Percentiles rank a stretch among this genome's conserved stretches.
Evolutionary conservation across 1,140 invertebrate genomes (phyloP).

Genomic region (Anagrus nilaparvatae): DNA sequence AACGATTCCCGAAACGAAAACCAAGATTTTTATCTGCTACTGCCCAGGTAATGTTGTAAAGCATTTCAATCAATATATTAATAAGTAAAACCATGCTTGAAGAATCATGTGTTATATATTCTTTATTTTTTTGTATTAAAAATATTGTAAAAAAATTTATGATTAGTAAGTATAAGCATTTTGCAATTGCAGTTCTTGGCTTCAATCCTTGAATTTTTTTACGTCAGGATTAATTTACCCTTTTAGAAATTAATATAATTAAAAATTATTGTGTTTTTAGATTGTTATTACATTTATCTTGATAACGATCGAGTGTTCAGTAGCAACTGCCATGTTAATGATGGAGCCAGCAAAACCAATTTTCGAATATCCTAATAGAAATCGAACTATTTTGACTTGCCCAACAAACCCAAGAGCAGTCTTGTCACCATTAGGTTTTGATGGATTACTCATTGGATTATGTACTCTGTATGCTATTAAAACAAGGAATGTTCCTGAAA

Average conservation of each 20-base stretch:
- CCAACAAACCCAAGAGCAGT: conserved; percentile 59
- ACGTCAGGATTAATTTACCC: too few species aligned
- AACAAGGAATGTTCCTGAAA: conserved; percentile 78
- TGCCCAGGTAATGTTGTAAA: conserved; percentile 34
- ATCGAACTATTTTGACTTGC: conserved; percentile 55
- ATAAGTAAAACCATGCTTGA: too few species aligned
- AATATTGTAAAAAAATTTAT: too few species aligned
- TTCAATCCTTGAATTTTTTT: too few species aligned
- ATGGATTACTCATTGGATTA: conserved; percentile 65
- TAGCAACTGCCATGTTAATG: conserved; percentile 58
- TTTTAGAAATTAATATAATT: not conserved
- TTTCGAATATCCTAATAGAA: conserved; percentile 46
- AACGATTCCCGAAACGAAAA: conserved; percentile 68
- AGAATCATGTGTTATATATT: too few species aligned
- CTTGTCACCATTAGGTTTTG: conserved; percentile 67
- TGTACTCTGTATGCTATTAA: conserved; percentile 80
- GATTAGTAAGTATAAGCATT: too few species aligned
- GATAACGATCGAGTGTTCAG: conserved; percentile 59
- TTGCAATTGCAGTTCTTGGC: too few species aligned
- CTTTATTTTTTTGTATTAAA: too few species aligned
- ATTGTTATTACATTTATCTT: conserved; percentile 57
- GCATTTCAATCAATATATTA: too few species aligned
- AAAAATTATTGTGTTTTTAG: too few species aligned
- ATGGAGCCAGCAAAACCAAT: conserved; percentile 56
- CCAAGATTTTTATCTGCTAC: conserved; percentile 52